Percentiles rank a stretch among this genome's conserved stretches.
Evolutionary conservation across 2,113 vertebrate species (phyloP).

Genomic region (Melospiza melodia): DNA sequence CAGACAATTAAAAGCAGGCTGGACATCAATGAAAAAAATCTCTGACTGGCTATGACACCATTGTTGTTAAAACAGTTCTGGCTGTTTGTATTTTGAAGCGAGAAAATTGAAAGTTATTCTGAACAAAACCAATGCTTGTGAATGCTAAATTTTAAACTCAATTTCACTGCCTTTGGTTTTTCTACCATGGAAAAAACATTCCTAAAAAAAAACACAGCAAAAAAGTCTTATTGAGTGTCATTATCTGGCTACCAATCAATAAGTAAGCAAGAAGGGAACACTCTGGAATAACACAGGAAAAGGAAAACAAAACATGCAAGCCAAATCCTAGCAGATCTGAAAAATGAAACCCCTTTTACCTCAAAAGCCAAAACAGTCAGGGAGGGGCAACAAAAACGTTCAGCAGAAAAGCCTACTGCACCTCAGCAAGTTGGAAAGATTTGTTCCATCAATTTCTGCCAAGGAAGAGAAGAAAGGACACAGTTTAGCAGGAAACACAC

Average conservation of each 20-base stretch:
- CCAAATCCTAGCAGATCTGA: slow-evolving; percentile 26
- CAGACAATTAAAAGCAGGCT: slow-evolving; percentile 57
- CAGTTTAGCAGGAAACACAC: not conserved
- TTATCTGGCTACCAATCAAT: slow-evolving; percentile 1
- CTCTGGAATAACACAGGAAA: slow-evolving; percentile 20
- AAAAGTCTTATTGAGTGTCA: not conserved
- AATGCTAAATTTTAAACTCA: slow-evolving; percentile 19
- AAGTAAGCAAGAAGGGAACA: slow-evolving; percentile 27
- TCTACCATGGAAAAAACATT: not conserved
- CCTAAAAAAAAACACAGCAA: not conserved
- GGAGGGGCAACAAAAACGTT: not conserved
- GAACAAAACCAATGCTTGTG: slow-evolving; percentile 7
- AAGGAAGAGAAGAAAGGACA: not conserved
- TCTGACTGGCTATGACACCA: slow-evolving; percentile 38
- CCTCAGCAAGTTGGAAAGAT: not conserved
- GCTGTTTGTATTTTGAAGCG: slow-evolving; percentile 36
- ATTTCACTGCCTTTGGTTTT: not conserved
- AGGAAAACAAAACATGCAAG: not conserved
- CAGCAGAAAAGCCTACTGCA: not conserved
- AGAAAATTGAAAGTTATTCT: slow-evolving; percentile 54
- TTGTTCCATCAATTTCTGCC: not conserved
- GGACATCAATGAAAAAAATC: slow-evolving; percentile 26
- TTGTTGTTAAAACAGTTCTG: slow-evolving; percentile 21
- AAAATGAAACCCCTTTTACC: slow-evolving; percentile 6
- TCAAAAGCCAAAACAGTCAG: not conserved